Conservation (phyloP, 2,113 vertebrate genomes). For the Passer montanus region DNA sequence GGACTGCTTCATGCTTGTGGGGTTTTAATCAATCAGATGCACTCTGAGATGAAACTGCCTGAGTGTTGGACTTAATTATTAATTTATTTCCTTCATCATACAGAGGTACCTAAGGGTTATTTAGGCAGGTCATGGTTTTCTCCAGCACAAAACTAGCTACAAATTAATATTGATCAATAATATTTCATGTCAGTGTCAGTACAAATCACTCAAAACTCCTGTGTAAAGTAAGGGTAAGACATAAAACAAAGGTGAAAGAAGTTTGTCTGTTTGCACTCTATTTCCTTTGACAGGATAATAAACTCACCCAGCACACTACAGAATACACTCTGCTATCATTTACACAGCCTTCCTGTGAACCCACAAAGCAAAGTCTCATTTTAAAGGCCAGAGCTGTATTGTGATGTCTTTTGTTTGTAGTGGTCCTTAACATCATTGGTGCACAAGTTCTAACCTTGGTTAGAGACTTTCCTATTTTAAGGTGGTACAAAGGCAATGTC, state of each 20-base stretch:
- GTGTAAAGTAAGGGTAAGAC: not conserved
- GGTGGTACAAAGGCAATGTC: not conserved
- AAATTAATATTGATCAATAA: not conserved
- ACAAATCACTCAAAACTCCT: not conserved
- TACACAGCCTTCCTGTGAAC: not conserved
- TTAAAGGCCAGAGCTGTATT: not conserved
- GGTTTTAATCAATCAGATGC: not conserved
- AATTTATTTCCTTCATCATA: not conserved
- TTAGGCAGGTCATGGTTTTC: not conserved
- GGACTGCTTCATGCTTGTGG: not conserved
- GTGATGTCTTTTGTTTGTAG: not conserved
- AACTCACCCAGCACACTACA: not conserved
- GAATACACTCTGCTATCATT: not conserved
- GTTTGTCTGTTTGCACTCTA: not conserved
- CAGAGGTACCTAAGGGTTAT: not conserved
- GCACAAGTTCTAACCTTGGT: not conserved
- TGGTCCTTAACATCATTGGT: not conserved
- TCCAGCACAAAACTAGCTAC: not conserved
- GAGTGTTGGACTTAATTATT: not conserved
- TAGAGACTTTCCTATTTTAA: not conserved
- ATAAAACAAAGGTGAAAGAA: not conserved
- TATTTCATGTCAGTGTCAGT: not conserved
- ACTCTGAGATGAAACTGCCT: not conserved
- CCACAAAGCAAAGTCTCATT: not conserved
- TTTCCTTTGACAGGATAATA: not conserved